phyloP scores from a whole-genome alignment of 2,888 invertebrate species.

The Troides aeacus region DNA sequence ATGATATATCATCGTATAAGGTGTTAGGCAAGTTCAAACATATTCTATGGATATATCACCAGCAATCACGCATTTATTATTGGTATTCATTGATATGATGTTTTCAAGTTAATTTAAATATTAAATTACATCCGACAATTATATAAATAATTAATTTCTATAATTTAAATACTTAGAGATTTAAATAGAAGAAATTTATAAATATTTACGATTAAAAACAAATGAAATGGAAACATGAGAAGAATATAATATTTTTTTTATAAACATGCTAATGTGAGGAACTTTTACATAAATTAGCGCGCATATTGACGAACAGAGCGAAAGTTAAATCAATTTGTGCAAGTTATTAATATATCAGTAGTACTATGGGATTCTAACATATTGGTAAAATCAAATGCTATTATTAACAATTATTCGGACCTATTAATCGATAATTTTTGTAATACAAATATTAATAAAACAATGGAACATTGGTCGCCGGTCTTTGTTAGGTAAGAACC shows the following conservation, averaged over 20 bases:
- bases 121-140: no score
- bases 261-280: slow-evolving; percentile 12
- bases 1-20: no score
- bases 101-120: no score
- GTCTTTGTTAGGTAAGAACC: no score
- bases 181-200: neutral
- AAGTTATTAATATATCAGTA: neutral
- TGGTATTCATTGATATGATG: no score
- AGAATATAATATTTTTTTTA: neutral
- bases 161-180: neutral
- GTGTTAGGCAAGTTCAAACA: no score
- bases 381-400: slow-evolving; percentile 11
- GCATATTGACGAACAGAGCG: neutral
- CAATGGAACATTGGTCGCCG: no score
- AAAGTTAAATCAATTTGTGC: slow-evolving; percentile 24
- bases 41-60: no score
- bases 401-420: neutral
- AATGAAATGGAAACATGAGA: slow-evolving; percentile 2
- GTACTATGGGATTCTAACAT: neutral
- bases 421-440: neutral
- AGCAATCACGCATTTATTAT: no score
- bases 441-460: slow-evolving; percentile 11
- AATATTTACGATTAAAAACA: neutral
- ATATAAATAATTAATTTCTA: neutral
- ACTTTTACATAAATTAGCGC: slow-evolving; percentile 9